A percentile compares a stretch with the other conserved stretches of the same genome.
phyloP scores from a whole-genome alignment of 2,113 vertebrate genomes.

The Tyrannus savana region DNA sequence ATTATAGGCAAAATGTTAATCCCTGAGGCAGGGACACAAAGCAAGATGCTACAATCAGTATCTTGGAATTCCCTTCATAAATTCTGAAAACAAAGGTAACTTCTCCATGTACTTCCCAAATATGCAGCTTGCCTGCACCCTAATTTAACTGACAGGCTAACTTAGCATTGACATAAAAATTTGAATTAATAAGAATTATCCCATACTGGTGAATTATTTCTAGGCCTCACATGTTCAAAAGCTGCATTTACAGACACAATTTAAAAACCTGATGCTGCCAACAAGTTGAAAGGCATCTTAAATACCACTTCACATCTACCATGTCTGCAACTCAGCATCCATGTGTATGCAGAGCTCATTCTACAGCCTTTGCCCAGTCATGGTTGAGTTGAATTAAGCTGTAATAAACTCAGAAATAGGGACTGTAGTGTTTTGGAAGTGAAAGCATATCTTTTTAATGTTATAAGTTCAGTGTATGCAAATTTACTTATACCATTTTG shows the following conservation, averaged over 20 bases:
- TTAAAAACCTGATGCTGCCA: neutral
- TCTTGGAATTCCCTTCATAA: conserved; percentile 2
- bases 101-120: neutral
- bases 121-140: neutral
- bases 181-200: conserved; percentile 8
- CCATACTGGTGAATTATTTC: neutral
- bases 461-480: neutral
- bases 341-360: neutral
- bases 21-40: neutral
- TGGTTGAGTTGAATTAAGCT: neutral
- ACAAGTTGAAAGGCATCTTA: neutral
- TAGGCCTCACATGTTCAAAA: neutral
- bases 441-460: neutral
- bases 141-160: neutral
- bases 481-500: neutral
- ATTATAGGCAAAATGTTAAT: conserved; percentile 53
- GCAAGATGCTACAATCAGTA: conserved; percentile 34
- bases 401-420: neutral
- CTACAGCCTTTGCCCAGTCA: neutral
- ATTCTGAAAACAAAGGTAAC: neutral
- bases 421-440: neutral
- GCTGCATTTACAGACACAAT: neutral
- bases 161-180: neutral
- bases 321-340: neutral
- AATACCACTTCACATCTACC: neutral